Base-by-base conservation (phyloP, 1,140 invertebrate species). In the Brachionus sp. region DNA sequence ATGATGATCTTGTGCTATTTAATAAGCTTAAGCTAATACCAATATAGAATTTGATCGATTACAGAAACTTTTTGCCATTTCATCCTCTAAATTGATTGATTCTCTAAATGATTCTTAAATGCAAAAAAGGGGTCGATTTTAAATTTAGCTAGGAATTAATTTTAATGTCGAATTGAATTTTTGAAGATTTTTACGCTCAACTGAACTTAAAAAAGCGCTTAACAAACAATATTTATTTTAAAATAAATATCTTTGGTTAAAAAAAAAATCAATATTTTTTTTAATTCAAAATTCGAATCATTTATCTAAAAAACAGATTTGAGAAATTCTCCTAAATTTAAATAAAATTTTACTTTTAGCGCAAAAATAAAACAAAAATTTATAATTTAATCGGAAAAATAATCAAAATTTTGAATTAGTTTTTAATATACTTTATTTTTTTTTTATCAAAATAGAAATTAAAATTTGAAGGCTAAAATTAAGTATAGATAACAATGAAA, bases 181-280 rank as follows among this genome's bases (percentile, higher is more conserved):
- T 23, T 19, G 16, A 57, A 23, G 50, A 70, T 37, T 39, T 70
- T 70, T 39, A 70, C 66, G 66, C 66, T 70, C 66, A 70, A 39
- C 6, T 70, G 66, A n/a, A 2, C 35, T 70, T 39, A 12, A n/a
- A n/a, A 70, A 70, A 70, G 37, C 66, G 66, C 66, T 70, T 39
- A 70, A 19, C 19, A 13, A 19, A 70, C 66, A 70, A 70, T n/a
- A 39, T 70, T 37, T 39, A 16, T 70, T 70, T 70, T 39, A 3
- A 39, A 37, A 37, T 70, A 70, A 70, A 70, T 70, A 70, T 19
- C 6, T 7, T 39, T 16, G 16, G 16, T 37, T 66, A 66, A 66
- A 66, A 13, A 66, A 50, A n/a, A n/a, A 50, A 50, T 50, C 13
- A 50, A 50, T 16, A 57, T 25, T 57, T 57, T 53, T 57, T 57